Conservation (phyloP, 2,888 invertebrate genomes). For the Helicoverpa assulta region DNA sequence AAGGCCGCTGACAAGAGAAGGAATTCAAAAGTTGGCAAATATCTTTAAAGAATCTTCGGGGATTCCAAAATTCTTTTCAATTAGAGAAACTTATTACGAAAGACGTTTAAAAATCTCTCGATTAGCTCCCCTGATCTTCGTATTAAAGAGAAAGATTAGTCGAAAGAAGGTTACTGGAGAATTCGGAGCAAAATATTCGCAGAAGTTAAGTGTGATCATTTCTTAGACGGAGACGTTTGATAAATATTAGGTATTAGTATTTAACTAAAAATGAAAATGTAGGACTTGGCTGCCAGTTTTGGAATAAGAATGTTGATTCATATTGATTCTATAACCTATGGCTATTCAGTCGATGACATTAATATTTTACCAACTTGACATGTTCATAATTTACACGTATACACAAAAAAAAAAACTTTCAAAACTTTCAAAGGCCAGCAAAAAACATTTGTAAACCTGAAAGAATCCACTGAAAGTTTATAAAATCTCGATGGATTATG, state of each 20-base stretch:
- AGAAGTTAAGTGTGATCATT: slow-evolving; percentile 37
- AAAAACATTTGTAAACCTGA: no score
- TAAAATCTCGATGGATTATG: no score
- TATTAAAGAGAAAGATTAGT: slow-evolving; percentile 52
- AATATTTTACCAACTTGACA: no score
- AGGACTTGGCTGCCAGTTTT: slow-evolving; percentile 6
- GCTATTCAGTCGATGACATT: background rate
- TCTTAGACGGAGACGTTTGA: slow-evolving; percentile 29
- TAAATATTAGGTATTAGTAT: slow-evolving; percentile 34
- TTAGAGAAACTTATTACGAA: slow-evolving; percentile 39
- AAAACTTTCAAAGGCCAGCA: no score
- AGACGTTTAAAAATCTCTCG: slow-evolving; percentile 34
- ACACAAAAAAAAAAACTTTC: no score
- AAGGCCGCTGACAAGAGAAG: background rate
- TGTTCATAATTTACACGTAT: no score
- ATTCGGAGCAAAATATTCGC: slow-evolving; percentile 42
- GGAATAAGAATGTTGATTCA: slow-evolving; percentile 1
- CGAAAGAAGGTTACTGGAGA: slow-evolving; percentile 6
- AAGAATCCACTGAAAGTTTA: no score
- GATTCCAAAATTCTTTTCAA: slow-evolving; percentile 37
- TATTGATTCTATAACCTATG: slow-evolving; percentile 1
- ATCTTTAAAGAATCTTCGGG: background rate
- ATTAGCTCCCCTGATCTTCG: slow-evolving; percentile 55
- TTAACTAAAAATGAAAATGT: slow-evolving; percentile 36
- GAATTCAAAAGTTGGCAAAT: slow-evolving; percentile 5